phyloP scores from a whole-genome alignment of 2,888 invertebrate species.

The Erpobdella octoculata region DNA sequence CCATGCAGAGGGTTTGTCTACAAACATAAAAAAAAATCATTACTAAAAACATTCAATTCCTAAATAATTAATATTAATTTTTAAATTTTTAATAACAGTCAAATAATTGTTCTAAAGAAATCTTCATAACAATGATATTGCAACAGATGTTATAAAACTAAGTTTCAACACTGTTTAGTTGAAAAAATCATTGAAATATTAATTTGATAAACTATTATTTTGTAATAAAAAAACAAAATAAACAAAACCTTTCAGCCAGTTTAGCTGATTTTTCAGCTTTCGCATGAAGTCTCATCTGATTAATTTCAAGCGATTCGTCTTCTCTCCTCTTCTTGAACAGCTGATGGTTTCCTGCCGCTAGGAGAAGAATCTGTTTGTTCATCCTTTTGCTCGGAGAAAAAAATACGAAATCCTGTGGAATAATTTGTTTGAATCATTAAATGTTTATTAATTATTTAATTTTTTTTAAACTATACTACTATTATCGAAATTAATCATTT shows the following conservation, averaged over 20 bases:
- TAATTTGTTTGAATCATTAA: not conserved
- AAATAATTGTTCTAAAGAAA: not conserved
- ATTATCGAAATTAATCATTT: not conserved
- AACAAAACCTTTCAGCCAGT: constrained; percentile 88
- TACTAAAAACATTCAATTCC: no score
- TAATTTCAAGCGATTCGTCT: constrained; percentile 97
- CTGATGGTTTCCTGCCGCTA: constrained; percentile 99
- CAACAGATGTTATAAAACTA: not conserved
- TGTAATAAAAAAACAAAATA: constrained; percentile 28
- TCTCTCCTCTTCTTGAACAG: constrained; percentile 96
- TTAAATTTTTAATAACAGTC: not conserved
- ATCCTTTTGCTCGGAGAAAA: constrained; percentile 94
- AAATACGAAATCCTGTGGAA: constrained; percentile 82
- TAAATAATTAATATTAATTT: no score
- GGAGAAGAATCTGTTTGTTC: constrained; percentile 92
- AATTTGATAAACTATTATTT: not conserved
- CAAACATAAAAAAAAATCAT: not conserved
- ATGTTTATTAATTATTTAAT: not conserved
- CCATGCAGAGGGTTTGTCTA: constrained; percentile 81
- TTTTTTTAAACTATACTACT: not conserved
- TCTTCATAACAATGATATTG: not conserved
- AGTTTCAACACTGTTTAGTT: not conserved
- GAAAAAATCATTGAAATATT: no score
- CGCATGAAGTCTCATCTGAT: constrained; percentile 99
- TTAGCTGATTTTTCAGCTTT: constrained; percentile 87